Percentiles rank a stretch among this genome's conserved stretches.
phyloP scores from a whole-genome alignment of 1,140 invertebrate species.

The Caenorhabditis elegans region DNA sequence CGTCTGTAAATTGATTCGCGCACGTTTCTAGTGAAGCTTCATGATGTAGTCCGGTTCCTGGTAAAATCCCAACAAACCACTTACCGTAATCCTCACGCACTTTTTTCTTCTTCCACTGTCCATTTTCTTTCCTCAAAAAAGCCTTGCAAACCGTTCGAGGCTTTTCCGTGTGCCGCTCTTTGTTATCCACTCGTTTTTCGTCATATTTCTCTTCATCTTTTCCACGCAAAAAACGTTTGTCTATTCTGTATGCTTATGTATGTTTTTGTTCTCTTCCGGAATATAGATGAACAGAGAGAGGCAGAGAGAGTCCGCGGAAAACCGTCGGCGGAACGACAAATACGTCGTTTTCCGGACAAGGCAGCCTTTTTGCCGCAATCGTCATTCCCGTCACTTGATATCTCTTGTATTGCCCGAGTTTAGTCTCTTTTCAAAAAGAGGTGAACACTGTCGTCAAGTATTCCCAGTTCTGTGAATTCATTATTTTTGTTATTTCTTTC shows the following conservation, averaged over 20 bases:
- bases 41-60: conserved; percentile 11
- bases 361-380: background rate
- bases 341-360: conserved; percentile 16
- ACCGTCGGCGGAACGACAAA: conserved; percentile 18
- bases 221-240: background rate
- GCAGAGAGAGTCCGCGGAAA: background rate
- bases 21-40: background rate
- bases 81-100: conserved; percentile 26
- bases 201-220: background rate
- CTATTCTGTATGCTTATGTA: conserved; percentile 11
- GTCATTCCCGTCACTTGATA: conserved; percentile 18
- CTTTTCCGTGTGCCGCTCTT: background rate
- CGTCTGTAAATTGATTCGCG: background rate
- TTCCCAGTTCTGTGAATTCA: background rate
- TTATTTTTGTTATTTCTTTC: background rate
- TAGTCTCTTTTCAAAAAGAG: background rate
- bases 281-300: background rate
- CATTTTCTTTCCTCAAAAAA: background rate
- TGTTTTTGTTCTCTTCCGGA: conserved; percentile 31
- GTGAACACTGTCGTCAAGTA: background rate
- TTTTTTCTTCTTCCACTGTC: background rate
- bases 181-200: background rate
- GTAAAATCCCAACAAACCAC: background rate
- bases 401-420: background rate
- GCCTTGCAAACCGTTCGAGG: background rate